Conservation (phyloP, 2,888 invertebrate species). For the Acanthopleura granulata region DNA sequence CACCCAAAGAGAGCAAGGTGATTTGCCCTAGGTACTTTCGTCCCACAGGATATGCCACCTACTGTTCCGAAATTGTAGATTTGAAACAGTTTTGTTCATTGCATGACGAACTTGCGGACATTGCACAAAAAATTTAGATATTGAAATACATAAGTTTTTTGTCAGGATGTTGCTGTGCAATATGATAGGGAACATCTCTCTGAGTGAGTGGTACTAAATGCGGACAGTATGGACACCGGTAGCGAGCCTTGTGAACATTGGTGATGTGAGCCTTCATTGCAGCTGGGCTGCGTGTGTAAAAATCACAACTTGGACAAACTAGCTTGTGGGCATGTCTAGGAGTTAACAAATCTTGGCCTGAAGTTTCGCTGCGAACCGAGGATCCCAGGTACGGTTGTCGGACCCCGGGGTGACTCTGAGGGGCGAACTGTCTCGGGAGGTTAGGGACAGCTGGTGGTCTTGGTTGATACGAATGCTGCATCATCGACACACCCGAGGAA, state of each 20-base stretch:
- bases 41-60: too few relatives aligned
- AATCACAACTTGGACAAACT: constrained; percentile 10
- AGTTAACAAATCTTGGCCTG: not conserved
- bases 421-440: not conserved
- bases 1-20: too few relatives aligned
- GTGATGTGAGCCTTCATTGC: constrained; percentile 11
- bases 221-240: constrained; percentile 8
- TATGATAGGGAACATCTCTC: constrained; percentile 7
- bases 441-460: too few relatives aligned
- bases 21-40: too few relatives aligned
- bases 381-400: not conserved
- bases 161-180: not conserved
- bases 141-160: constrained; percentile 7
- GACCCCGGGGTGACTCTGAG: not conserved
- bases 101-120: too few relatives aligned
- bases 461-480: not conserved
- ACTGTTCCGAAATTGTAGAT: too few relatives aligned
- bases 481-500: not conserved
- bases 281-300: not conserved
- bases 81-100: too few relatives aligned
- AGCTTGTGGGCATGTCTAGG: too few relatives aligned
- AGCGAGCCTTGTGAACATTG: not conserved
- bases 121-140: not conserved
- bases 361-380: not conserved
- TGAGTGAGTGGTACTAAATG: constrained; percentile 1